Evolutionary conservation across 2,797 vertebrate species (phyloP), one percentile per base, ranked within the genome.

Genomic region (Vireo griseus): DNA sequence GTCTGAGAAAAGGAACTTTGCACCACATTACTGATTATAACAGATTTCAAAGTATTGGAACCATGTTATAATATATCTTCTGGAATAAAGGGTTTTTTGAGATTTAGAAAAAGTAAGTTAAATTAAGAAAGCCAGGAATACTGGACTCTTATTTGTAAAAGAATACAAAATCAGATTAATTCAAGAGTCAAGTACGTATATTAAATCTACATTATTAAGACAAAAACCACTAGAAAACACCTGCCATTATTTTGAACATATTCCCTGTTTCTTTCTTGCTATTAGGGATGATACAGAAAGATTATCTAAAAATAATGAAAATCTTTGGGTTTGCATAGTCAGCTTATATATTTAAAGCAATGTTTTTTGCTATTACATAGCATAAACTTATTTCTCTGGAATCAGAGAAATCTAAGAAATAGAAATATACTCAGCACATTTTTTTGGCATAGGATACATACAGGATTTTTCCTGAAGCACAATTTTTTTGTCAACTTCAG

Each of bases 351-450:
- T 52, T 78, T 88, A 51, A 69, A 76, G 12, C 11, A 69, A 25
- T 73, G 42, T 92, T 89, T 88, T 88, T 79, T 63, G n/a, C 35
- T 51, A 89, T 84, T 85, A 29, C 9, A n/a, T 29, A 63, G 51
- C 40, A 69, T 73, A 82, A 88, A 86, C 8, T 39, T 31, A 35
- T 35, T 35, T 35, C 35, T 35, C 61, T 39, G 50, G 55, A 87
- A 87, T 75, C 29, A 33, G 37, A 86, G 63, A 72, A 76, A 83
- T 45, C n/a, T 69, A 82, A 86, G 67, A 76, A 72, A 86, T 5
- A 84, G 33, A 79, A 88, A 74, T 21, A n/a, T 25, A 67, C 21
- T 92, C 71, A 89, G 67, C 83, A 86, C 29, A 89, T 95, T 94
- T 92, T 50, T 93, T 85, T 85, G 86, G 67, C 63, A 50, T 69